Conservation (phyloP, 2,797 vertebrate genomes). For the Chloroceryle inda region DNA sequence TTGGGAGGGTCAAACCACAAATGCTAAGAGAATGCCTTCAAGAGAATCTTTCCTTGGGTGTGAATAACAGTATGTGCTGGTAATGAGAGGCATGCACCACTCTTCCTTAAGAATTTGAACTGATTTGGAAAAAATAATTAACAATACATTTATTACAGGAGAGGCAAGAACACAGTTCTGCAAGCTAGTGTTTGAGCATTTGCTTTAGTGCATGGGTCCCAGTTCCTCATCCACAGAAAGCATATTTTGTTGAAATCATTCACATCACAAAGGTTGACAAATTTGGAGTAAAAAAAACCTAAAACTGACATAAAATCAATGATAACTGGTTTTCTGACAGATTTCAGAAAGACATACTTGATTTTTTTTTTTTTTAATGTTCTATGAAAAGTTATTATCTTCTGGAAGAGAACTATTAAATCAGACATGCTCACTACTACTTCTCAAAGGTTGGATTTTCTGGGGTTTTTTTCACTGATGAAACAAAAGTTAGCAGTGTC, state of each 20-base stretch:
- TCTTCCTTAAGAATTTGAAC: background rate
- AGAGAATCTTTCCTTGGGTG: background rate
- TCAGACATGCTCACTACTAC: background rate
- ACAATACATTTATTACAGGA: background rate
- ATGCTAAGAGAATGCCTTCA: background rate
- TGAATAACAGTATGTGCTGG: background rate
- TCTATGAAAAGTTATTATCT: background rate
- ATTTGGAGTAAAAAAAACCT: background rate
- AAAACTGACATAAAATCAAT: background rate
- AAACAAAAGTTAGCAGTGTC: background rate
- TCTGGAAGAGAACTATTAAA: background rate
- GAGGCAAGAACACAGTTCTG: background rate
- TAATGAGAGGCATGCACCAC: background rate
- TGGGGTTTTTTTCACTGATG: background rate
- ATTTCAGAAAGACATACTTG: background rate
- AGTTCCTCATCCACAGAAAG: background rate
- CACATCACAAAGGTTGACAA: background rate
- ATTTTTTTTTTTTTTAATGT: background rate
- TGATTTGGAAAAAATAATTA: background rate
- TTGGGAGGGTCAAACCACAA: background rate
- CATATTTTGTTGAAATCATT: background rate
- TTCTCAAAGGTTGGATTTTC: background rate
- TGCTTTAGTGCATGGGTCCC: background rate
- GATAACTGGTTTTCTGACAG: background rate
- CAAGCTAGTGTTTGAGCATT: background rate